phyloP scores from a whole-genome alignment of 1,140 invertebrate species.

The Panagrolaimus sp. region DNA sequence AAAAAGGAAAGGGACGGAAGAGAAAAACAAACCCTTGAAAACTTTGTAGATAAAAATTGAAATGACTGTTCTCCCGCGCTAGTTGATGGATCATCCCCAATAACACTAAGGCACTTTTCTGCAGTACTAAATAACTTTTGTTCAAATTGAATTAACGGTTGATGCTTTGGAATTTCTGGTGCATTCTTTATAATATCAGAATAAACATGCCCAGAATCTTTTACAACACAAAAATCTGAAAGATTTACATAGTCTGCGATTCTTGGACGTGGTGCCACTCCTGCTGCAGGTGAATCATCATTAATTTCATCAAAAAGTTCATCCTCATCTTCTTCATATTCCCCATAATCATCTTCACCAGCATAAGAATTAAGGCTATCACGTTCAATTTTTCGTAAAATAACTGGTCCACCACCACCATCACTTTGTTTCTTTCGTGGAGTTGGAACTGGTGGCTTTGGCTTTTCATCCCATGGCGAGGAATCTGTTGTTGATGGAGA shows the following conservation, averaged over 20 bases:
- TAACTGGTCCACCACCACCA: background rate
- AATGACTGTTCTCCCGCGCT: constrained; percentile 4
- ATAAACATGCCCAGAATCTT: constrained; percentile 31
- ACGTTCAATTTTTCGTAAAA: constrained; percentile 28
- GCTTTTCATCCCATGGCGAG: constrained; percentile 36
- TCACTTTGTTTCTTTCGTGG: background rate
- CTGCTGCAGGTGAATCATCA: constrained; percentile 10
- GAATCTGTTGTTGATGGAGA: constrained; percentile 42
- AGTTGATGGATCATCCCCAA: constrained; percentile 28
- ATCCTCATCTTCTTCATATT: constrained; percentile 44
- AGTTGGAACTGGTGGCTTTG: background rate
- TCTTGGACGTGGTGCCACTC: background rate
- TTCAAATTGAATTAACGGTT: constrained; percentile 42
- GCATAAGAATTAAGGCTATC: constrained; percentile 46
- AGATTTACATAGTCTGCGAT: constrained; percentile 49
- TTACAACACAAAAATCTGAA: constrained; percentile 36
- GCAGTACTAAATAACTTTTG: constrained; percentile 34
- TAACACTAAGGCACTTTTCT: constrained; percentile 46
- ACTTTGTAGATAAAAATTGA: background rate
- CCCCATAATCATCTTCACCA: constrained; percentile 37
- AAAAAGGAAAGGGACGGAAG: constrained; percentile 8
- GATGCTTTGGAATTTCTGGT: constrained; percentile 27
- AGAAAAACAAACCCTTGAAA: constrained; percentile 23
- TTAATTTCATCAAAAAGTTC: constrained; percentile 45
- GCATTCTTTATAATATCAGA: constrained; percentile 18